Base-by-base conservation (phyloP, 2,797 vertebrate genomes). In the Artibeus lituratus region DNA sequence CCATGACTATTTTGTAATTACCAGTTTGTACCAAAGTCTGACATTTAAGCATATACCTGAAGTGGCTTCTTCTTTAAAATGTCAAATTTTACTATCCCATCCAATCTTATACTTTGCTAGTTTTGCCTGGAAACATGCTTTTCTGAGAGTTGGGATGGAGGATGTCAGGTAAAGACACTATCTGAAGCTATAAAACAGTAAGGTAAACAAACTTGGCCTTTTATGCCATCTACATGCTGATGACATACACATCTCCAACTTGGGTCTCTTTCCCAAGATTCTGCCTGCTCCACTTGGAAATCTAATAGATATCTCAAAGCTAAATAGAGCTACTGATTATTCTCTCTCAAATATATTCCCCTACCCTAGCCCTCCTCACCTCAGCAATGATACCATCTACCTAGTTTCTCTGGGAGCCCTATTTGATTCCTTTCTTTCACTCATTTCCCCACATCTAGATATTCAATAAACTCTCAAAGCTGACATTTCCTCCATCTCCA, bases 281-380 rank as follows among this genome's bases (percentile, higher is more conserved):
- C 29, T 37, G 9, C n/a, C 37, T 47, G 2, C 29, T 26, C 24
- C 57, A 29, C 35, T 67, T 70, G 69, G 24, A 86, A 70, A 59
- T 32, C 77, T 69, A 72, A 53, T 14, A 90, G 49, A 51, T 51
- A 65, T 0, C 69, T 96, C 53, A 57, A 55, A 88, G 42, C 2
- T 15, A 26, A 35, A 49, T 0, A 44, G 21, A 65, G 21, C 9
- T 57, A 16, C 0, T 22, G 21, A 59, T 35, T 53, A 10, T 10
- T 26, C 8, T 26, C 39, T 78, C 62, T 39, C n/a, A 51, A 26
- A 14, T 76, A 81, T 39, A 76, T 51, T 24, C 24, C 16, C 37
- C 55, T 0, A 39, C 10, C 18, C 53, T 2, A 16, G 29, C 10
- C 18, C 62, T 21, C n/a, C 44, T 91, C 16, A 24, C 47, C 0